phyloP scores from a whole-genome alignment of 1,140 invertebrate genomes.

The Ruditapes philippinarum region DNA sequence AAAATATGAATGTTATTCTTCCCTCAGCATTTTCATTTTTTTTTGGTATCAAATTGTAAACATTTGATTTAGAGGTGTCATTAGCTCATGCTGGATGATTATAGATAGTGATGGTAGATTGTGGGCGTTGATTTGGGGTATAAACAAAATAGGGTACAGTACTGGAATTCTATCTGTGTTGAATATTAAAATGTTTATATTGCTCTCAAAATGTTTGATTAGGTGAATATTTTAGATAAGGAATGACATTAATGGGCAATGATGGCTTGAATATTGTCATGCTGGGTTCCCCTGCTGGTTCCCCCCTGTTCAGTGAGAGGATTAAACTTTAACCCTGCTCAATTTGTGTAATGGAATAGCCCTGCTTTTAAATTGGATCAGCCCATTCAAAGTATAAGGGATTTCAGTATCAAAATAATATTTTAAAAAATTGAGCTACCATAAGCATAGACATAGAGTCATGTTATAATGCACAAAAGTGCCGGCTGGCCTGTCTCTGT shows the following conservation, averaged over 20 bases:
- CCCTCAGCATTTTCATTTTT: background rate
- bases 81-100: background rate
- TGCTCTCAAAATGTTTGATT: conserved; percentile 16
- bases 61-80: too few relatives aligned
- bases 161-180: background rate
- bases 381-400: too few relatives aligned
- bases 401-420: too few relatives aligned
- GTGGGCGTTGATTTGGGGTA: conserved; percentile 6
- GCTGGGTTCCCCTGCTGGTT: background rate
- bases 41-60: background rate
- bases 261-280: background rate
- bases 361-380: too few relatives aligned
- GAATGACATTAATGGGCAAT: background rate
- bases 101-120: background rate
- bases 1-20: background rate
- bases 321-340: too few relatives aligned
- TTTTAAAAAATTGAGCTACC: too few relatives aligned
- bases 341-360: too few relatives aligned
- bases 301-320: too few relatives aligned
- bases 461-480: too few relatives aligned
- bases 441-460: too few relatives aligned
- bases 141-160: background rate
- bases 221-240: conserved; percentile 43
- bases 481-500: too few relatives aligned
- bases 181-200: conserved; percentile 26